Evolutionary conservation across 35 echinoderm and acorn worm genomes (phyloP).

Genomic region (Hemicentrotus pulcherrimus): DNA sequence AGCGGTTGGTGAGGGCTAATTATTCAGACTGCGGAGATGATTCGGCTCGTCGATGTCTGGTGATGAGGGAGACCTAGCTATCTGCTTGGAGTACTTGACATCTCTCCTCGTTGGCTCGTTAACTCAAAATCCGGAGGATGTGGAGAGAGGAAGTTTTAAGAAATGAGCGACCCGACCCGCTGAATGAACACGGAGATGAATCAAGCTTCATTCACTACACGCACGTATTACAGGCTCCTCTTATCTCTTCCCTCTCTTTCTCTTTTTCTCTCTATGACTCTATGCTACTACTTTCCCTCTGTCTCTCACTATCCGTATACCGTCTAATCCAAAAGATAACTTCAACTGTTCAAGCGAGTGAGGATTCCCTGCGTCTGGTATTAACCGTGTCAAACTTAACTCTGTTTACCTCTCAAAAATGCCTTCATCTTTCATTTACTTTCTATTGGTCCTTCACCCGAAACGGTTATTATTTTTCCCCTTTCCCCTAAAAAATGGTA

Average conservation of each 20-base stretch:
- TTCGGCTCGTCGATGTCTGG: not conserved
- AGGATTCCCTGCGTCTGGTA: not conserved
- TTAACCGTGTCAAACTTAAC: constrained; percentile 28
- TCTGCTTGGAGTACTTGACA: constrained; percentile 1
- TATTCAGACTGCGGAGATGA: constrained; percentile 24
- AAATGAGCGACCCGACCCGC: constrained; percentile 28
- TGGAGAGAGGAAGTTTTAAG: constrained; percentile 19
- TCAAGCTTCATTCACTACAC: constrained; percentile 35
- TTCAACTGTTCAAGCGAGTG: not conserved
- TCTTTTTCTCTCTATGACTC: not conserved
- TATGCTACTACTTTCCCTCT: not conserved
- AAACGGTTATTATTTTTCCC: not conserved
- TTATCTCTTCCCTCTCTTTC: not conserved
- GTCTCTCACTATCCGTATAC: not conserved
- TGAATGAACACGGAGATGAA: constrained; percentile 49
- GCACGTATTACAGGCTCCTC: not conserved
- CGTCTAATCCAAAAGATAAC: not conserved
- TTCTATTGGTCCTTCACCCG: constrained; percentile 12
- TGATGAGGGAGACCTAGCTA: not conserved
- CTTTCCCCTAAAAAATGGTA: not conserved
- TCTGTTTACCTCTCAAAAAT: constrained; percentile 45
- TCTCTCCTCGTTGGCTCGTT: constrained; percentile 18
- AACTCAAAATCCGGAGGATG: constrained; percentile 44
- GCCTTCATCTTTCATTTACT: constrained; percentile 49
- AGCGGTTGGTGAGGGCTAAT: constrained; percentile 40